Base-by-base conservation (phyloP, 2,888 invertebrate species). In the Drosophila pullipes region DNA sequence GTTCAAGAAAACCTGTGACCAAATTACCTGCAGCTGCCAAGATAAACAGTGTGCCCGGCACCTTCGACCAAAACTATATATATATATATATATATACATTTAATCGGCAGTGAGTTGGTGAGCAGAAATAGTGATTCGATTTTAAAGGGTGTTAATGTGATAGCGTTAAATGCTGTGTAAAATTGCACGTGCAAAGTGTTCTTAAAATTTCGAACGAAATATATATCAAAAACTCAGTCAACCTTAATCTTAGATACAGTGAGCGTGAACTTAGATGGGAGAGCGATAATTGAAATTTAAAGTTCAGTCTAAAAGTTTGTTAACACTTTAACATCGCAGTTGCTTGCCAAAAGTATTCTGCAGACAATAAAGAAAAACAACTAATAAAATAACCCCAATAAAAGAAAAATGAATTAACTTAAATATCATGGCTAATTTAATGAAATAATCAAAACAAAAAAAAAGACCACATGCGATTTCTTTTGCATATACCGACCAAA, bases 111-210 rank as follows among this genome's bases (percentile, higher is more conserved):
- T 22, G 22, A 22, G 22, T 22, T 22, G 22, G 22, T 22, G 22
- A 22, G 22, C 22, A 22, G 22, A 22, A 22, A 22, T 5, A 44
- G 5, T 44, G 44, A 44, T 22, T 41, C n/a, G 41, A 41, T n/a
- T 41, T 41, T 11, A 41, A 41, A 41, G 41, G n/a, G 41, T 41
- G 41, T n/a, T 41, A 41, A 41, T 41, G n/a, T 4, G 41, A n/a
- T 10, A 41, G 35, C 2, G 41, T 41, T 41, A 41, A n/a, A 35
- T 35, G n/a, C 41, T 41, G n/a, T 41, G n/a, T n/a, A 41, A 41
- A 41, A n/a, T 41, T n/a, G 41, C 41, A 41, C 41, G 41, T 41
- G 41, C 41, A n/a, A 41, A 11, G 41, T n/a, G n/a, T n/a, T n/a
- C 41, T n/a, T 22, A 11, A 44, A 22, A 13, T 22, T 3, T 22